Evolutionary conservation across 2,888 invertebrate species (phyloP).

Genomic region (Hydraecia micacea): DNA sequence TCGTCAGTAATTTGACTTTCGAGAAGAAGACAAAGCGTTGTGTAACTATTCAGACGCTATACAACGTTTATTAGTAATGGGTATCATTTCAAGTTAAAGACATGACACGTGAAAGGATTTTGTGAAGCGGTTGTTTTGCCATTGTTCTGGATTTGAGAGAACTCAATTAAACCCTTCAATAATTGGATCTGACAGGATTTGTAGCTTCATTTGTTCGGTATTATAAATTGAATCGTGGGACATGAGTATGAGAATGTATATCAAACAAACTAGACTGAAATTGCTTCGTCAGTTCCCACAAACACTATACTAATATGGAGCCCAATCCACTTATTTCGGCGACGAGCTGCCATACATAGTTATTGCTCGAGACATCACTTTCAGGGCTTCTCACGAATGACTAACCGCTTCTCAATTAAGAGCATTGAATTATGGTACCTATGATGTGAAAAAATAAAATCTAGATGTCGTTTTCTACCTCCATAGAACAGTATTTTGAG

Average conservation of each 20-base stretch:
- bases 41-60: too few relatives aligned
- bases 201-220: conserved; percentile 40
- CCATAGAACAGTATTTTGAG: background rate
- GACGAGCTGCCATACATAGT: background rate
- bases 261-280: conserved; percentile 11
- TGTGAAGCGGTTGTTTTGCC: conserved; percentile 12
- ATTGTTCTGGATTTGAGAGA: conserved; percentile 54
- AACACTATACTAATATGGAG: background rate
- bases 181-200: conserved; percentile 34
- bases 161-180: conserved; percentile 54
- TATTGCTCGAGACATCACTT: background rate
- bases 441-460: background rate
- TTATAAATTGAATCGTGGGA: conserved; percentile 27
- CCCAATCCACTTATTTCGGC: background rate
- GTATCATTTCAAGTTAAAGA: background rate
- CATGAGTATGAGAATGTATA: conserved; percentile 18
- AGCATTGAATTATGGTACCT: background rate
- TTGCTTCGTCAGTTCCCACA: conserved; percentile 14
- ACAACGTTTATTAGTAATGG: too few relatives aligned
- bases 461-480: too few relatives aligned
- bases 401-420: background rate
- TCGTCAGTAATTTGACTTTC: too few relatives aligned
- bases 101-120: conserved; percentile 22
- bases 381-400: background rate
- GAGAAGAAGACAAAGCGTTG: too few relatives aligned